Evolutionary conservation across 53 echinoderm and acorn worm genomes (phyloP), one percentile per base, ranked within the genome.

Genomic region (Echinometra lucunter): DNA sequence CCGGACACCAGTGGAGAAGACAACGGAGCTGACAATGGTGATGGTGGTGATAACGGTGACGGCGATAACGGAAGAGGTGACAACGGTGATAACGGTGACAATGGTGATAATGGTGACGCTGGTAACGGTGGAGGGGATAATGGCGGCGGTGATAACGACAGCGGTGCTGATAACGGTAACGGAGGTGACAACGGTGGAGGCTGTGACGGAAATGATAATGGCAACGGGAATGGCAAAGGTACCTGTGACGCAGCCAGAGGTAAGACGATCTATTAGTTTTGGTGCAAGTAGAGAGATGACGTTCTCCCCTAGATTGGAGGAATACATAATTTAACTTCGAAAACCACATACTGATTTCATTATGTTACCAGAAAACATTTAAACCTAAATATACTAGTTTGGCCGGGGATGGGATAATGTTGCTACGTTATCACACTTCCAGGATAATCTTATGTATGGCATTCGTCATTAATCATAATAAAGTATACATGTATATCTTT

Each of bases 1-100:
- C 49, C 49, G 8, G 81, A 57, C 25, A 70, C n/a, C 42, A 80
- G 93, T 37, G 93, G 81, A 56, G 40, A 58, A 28, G 93, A 82
- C 34, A 38, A 42, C 56, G 93, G 81, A 35, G 81, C 35, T 32
- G 57, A 38, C 40, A 44, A 57, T 34, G 56, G 38, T 37, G 58
- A 80, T 35, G 56, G 37, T 18, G 78, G 78, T 1, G 55, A 55
- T 53, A 27, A 37, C 23, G 81, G 35, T 8, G 37, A 38, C 19
- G 81, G 44, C 0, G 57, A 28, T 57, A 70, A 57, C 10, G 58
- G n/a, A 21, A 82, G 74, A 9, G 92, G 53, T 42, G 49, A 49
- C 34, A 69, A 37, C 37, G 55, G 35, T 78, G 37, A 49, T 92
- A 49, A 44, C n/a, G 91, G 70, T 10, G 37, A 47, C 45, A 47